phyloP scores from a whole-genome alignment of 2,113 vertebrate species.

The Phalacrocorax carbo region DNA sequence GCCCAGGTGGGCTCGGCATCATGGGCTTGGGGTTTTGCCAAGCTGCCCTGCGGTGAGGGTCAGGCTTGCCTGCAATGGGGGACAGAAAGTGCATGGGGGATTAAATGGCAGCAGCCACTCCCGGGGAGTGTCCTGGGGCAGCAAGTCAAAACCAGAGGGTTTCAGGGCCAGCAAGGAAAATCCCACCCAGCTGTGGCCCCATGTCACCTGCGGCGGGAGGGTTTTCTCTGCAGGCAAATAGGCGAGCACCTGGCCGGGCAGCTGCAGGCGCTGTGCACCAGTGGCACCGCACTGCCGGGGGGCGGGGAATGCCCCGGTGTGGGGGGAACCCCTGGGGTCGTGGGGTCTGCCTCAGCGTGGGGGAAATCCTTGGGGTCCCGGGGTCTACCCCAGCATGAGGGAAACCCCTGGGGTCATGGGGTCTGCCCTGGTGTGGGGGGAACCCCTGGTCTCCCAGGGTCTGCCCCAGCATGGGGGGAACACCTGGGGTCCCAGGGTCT shows the following conservation, averaged over 20 bases:
- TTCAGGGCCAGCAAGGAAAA: not conserved
- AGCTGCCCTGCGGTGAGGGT: rapidly evolving
- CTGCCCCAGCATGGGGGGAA: not conserved
- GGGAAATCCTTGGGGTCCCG: not conserved
- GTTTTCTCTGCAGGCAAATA: not conserved
- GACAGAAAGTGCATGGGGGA: rapidly evolving
- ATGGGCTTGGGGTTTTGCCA: not conserved
- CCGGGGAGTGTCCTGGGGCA: not conserved
- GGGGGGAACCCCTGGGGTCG: not conserved
- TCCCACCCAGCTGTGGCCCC: not conserved
- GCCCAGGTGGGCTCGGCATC: not conserved
- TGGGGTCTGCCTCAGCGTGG: no score
- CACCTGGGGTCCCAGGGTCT: not conserved
- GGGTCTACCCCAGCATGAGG: no score
- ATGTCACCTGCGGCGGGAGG: not conserved
- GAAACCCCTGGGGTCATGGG: not conserved
- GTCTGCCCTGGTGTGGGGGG: not conserved
- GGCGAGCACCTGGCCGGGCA: not conserved
- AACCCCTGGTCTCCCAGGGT: not conserved
- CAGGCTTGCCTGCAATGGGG: rapidly evolving
- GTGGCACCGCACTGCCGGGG: not conserved
- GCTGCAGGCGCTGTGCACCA: not conserved
- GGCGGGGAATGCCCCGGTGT: not conserved
- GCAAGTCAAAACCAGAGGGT: not conserved
- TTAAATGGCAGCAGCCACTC: not conserved